Evolutionary conservation across 2,888 invertebrate genomes (phyloP).

Genomic region (Drosophila mimica): DNA sequence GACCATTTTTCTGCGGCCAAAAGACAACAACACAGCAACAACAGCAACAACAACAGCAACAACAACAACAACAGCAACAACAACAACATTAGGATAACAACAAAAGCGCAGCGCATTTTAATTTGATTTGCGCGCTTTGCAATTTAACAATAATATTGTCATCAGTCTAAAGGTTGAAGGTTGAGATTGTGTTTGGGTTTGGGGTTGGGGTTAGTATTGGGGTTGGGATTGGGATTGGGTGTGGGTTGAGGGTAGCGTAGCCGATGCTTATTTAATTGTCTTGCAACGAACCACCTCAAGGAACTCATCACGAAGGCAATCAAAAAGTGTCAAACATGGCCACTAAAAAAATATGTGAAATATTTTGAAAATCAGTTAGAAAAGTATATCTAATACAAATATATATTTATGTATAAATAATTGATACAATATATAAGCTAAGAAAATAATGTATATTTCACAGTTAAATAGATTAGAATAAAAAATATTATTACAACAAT

Average conservation of each 20-base stretch:
- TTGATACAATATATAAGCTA: not conserved
- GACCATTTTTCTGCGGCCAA: conserved; percentile 79
- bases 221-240: conserved; percentile 6
- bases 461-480: not conserved
- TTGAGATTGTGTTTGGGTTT: not conserved
- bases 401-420: not conserved
- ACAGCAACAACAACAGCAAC: conserved; percentile 1
- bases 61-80: not conserved
- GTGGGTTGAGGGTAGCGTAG: conserved; percentile 44
- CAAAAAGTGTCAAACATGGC: not conserved
- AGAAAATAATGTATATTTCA: not conserved
- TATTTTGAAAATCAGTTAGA: not conserved
- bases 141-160: conserved; percentile 81
- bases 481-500: no score
- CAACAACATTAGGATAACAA: conserved; percentile 1
- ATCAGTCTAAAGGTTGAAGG: conserved; percentile 52
- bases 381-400: no score
- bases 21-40: conserved; percentile 45
- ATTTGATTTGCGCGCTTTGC: conserved; percentile 81
- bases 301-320: not conserved
- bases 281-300: conserved; percentile 4
- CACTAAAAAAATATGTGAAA: not conserved
- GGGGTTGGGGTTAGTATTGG: conserved; percentile 10
- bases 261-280: conserved; percentile 70
- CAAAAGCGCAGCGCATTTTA: conserved; percentile 63